A percentile compares a stretch with the other conserved stretches of the same genome.
Evolutionary conservation across 2,888 invertebrate species (phyloP).

Genomic region (Drosophila parthenogenetica): DNA sequence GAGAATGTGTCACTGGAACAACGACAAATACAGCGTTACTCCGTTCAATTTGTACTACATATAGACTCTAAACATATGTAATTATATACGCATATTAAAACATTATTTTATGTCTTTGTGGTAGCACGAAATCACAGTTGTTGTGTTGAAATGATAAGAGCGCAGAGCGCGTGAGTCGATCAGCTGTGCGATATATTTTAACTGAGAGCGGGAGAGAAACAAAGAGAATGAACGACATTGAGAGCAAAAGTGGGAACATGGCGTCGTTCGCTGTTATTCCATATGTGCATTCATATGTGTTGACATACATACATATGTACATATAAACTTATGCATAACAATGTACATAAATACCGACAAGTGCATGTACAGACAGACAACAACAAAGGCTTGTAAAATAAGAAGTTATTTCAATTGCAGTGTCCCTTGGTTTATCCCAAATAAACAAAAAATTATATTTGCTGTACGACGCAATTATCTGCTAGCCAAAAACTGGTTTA

Average conservation of each 20-base stretch:
- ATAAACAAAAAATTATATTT: no score
- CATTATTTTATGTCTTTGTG: neutral
- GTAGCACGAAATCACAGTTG: conserved; percentile 15
- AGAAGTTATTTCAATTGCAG: conserved; percentile 20
- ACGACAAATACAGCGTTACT: neutral
- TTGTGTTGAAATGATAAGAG: conserved; percentile 48
- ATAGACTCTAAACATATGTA: neutral
- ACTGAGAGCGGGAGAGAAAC: neutral
- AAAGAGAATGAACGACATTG: conserved; percentile 1
- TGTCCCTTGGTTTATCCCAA: no score
- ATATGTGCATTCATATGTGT: conserved; percentile 34
- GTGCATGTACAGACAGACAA: neutral
- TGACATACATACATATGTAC: neutral
- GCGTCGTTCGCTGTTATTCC: conserved; percentile 33
- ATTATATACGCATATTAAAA: neutral
- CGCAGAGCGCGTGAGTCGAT: conserved; percentile 32
- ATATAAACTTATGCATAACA: no score
- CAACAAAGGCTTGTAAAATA: conserved; percentile 55
- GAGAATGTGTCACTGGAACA: conserved; percentile 10
- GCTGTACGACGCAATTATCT: conserved; percentile 31
- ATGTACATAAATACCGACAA: neutral
- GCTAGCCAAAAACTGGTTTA: conserved; percentile 44
- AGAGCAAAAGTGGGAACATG: conserved; percentile 45
- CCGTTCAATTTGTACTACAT: neutral
- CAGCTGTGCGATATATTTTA: conserved; percentile 39